phyloP scores from a whole-genome alignment of 2,113 vertebrate species.

The Panthera leo region DNA sequence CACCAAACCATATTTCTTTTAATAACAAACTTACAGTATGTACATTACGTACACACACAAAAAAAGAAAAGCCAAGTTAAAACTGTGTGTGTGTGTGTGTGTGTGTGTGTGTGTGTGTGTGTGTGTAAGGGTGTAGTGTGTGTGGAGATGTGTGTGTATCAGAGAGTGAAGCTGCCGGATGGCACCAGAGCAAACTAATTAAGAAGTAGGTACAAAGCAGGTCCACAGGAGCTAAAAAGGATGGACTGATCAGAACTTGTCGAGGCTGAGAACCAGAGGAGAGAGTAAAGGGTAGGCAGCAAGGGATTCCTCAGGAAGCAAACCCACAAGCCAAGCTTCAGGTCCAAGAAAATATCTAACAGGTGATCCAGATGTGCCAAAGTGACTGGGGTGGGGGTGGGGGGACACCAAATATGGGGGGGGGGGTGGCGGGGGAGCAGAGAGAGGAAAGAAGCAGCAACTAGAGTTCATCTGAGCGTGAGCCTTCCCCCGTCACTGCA shows the following conservation, averaged over 20 bases:
- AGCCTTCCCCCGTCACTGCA: neutral
- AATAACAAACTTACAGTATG: conserved; percentile 86
- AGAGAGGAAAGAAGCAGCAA: neutral
- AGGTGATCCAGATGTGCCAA: neutral
- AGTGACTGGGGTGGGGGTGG: neutral
- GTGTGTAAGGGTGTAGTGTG: neutral
- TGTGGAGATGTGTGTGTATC: neutral
- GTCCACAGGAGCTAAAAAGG: conserved; percentile 86
- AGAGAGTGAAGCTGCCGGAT: conserved; percentile 85
- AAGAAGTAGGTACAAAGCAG: conserved; percentile 87
- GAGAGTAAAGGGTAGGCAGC: conserved; percentile 51
- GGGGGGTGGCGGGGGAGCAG: no score
- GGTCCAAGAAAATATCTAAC: conserved; percentile 44
- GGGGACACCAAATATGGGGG: neutral
- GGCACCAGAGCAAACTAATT: conserved; percentile 86
- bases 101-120: conserved; percentile 70
- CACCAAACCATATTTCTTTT: conserved; percentile 86
- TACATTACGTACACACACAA: conserved; percentile 84
- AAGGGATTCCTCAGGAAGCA: conserved; percentile 44
- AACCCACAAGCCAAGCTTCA: conserved; percentile 56
- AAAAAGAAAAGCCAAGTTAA: conserved; percentile 80
- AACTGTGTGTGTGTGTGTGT: conserved; percentile 68
- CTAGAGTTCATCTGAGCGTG: conserved; percentile 27
- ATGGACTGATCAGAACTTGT: conserved; percentile 80
- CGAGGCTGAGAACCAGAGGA: conserved; percentile 76